A percentile compares a stretch with the other conserved stretches of the same genome.
phyloP scores from a whole-genome alignment of 2,888 invertebrate species.

The Tinea semifulvella region DNA sequence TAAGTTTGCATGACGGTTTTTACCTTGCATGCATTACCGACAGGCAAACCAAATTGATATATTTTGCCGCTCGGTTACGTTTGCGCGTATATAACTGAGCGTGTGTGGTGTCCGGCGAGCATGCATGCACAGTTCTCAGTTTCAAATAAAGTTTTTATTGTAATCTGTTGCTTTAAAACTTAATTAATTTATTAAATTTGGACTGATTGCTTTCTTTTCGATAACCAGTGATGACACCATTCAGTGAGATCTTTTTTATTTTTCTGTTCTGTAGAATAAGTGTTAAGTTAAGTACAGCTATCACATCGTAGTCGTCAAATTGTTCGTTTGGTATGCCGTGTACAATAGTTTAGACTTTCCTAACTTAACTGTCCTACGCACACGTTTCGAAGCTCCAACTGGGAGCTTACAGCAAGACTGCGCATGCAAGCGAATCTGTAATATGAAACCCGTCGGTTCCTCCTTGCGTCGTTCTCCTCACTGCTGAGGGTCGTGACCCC shows the following conservation, averaged over 20 bases:
- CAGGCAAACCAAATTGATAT: conserved; percentile 17
- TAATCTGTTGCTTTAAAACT: conserved; percentile 17
- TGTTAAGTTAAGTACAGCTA: conserved; percentile 21
- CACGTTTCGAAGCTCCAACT: no score
- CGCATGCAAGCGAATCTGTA: no score
- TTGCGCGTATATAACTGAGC: conserved; percentile 18
- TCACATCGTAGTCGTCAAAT: conserved; percentile 19
- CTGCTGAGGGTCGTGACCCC: no score
- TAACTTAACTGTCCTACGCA: background rate
- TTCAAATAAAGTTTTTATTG: conserved; percentile 12
- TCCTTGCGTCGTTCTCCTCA: no score
- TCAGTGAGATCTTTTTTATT: conserved; percentile 18
- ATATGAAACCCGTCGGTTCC: no score
- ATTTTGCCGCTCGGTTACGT: conserved; percentile 18
- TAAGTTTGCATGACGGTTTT: conserved; percentile 18
- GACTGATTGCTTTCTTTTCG: conserved; percentile 17
- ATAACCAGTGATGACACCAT: conserved; percentile 22
- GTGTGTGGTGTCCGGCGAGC: conserved; percentile 19
- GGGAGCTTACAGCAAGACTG: no score
- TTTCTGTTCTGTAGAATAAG: conserved; percentile 21
- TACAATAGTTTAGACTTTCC: no score
- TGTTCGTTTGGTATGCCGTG: no score
- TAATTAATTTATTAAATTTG: conserved; percentile 18
- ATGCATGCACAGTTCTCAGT: conserved; percentile 10
- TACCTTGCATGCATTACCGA: conserved; percentile 18